Base-by-base conservation (phyloP, 2,797 vertebrate species). In the Amazona finschi region DNA sequence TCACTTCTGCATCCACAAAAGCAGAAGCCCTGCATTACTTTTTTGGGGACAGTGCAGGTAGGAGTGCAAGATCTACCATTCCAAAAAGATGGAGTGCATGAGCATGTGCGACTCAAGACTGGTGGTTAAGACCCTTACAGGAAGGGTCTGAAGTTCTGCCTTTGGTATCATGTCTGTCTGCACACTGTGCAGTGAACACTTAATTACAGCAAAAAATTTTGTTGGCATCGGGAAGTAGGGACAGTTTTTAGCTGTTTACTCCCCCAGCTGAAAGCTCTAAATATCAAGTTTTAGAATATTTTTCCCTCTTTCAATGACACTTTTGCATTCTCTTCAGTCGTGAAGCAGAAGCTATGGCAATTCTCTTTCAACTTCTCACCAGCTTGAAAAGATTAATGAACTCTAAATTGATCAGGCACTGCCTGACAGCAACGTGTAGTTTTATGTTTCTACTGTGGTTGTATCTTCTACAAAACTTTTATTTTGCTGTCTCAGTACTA, bases 21-120 rank as follows among this genome's bases (percentile, higher is more conserved):
- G 52, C 50, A 43, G 43, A 46, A 22, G 0, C 7, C 62, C 25
- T 30, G 13, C 10, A 11, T 38, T 66, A 16, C 33, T 31, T 53
- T 62, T 69, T 47, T 58, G 39, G 39, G 75, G 43, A 28, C n/a
- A 28, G 8, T 25, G 27, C 28, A 58, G 15, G 30, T 33, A 71
- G 12, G 13, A 83, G 6, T 5, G 7, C 11, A 69, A 65, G n/a
- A 21, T 30, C 43, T 65, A 25, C 8, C 3, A 10, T 12, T 31
- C 14, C 24, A 28, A 24, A 55, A 69, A 46, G 60, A 53, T 12
- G 7, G 8, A 41, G 7, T 12, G 12, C 24, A 38, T 64, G 24
- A 58, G 3, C 12, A 25, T 0, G 0, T 39, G 36, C 21, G 18
- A 53, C 21, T 71, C 5, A 8, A 8, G 30, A 30, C 8, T 30